Conservation (phyloP, 2,888 invertebrate genomes). For the Beris chalybata region DNA sequence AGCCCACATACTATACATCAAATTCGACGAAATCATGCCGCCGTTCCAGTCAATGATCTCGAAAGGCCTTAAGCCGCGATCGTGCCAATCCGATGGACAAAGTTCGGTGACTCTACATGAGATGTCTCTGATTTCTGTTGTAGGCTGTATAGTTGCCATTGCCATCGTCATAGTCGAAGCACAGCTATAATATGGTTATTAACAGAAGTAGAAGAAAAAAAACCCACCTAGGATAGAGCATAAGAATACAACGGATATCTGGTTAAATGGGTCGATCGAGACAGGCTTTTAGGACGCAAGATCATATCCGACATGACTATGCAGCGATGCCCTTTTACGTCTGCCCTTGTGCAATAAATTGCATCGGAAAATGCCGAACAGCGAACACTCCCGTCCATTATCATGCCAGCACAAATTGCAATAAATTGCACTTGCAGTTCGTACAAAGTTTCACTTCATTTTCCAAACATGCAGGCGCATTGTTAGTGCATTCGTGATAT, state of each 20-base stretch:
- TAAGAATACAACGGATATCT: conserved; percentile 11
- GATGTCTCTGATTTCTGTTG: too few species aligned
- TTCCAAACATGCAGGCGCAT: background rate
- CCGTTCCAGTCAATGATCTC: too few species aligned
- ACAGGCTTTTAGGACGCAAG: conserved; percentile 22
- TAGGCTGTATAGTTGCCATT: too few species aligned
- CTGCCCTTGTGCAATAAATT: conserved; percentile 16
- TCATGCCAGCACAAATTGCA: background rate
- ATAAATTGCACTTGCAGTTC: conserved; percentile 15
- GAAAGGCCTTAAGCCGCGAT: too few species aligned
- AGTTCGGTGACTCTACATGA: too few species aligned
- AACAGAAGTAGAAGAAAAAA: conserved; percentile 1
- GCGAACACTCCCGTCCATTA: background rate
- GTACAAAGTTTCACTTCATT: background rate
- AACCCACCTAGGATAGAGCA: background rate
- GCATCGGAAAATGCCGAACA: conserved; percentile 5
- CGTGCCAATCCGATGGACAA: too few species aligned
- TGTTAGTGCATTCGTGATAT: conserved; percentile 1
- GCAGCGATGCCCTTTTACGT: conserved; percentile 1
- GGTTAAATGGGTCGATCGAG: conserved; percentile 26
- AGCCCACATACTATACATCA: too few species aligned
- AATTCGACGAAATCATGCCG: too few species aligned
- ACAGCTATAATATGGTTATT: background rate
- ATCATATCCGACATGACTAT: conserved; percentile 18
- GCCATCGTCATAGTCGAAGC: too few species aligned